Base-by-base conservation (phyloP, 1,140 invertebrate genomes). In the Halyomorpha halys region DNA sequence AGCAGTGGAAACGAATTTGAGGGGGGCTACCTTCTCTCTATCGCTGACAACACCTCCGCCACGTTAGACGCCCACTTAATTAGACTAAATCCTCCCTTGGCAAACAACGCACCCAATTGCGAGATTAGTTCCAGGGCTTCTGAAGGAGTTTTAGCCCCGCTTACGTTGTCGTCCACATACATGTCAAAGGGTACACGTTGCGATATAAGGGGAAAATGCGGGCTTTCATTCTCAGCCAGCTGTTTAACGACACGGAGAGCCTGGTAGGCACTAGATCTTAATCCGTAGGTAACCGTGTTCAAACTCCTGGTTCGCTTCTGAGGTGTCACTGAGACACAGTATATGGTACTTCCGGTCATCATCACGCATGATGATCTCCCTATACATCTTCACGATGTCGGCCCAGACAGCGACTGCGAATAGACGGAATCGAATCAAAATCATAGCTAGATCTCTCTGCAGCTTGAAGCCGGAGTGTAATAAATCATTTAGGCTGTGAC, bases 81-180 rank as follows among this genome's bases (percentile, higher is more conserved):
- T 1, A 71, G 44, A 18, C 60, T 15, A 60, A 70, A 69, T 19
- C 65, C 65, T 21, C 66, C 68, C 14, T 14, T 1, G 44, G 51
- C 19, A 6, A 71, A 61, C 21, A 71, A 14, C 14, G 8, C 19
- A 25, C 45, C 56, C 0, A 72, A 9, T 44, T 71, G 44, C 3
- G 49, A 14, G n/a, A 63, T 66, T 15, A 70, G 19, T 49, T 67
- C 18, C 16, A 64, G 21, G 30, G 70, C 70, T 44, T 61, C 59
- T 51, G 66, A 44, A 27, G 67, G 60, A 39, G 16, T 23, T 18
- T 65, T 65, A 14, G 69, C 68, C 23, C 76, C 74, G 19, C 71
- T 70, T 1, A 78, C 63, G 18, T 74, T 62, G 68, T 80, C 76
- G 65, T 80, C 77, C 5, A 78, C 72, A 66, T 78, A 80, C 62